Base-by-base conservation (phyloP, 2,797 vertebrate genomes). In the Pseudochirops corinnae region DNA sequence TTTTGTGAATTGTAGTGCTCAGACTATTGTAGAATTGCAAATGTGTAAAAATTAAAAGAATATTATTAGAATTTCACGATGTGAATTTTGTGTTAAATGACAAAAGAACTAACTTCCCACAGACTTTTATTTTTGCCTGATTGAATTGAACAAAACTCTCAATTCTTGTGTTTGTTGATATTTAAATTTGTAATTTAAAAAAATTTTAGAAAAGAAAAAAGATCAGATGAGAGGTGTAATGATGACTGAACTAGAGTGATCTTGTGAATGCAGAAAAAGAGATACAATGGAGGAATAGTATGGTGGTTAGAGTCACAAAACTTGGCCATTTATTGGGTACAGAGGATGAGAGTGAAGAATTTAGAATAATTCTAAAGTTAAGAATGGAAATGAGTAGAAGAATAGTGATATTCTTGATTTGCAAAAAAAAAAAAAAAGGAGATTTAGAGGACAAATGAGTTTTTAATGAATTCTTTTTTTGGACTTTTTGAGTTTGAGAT, bases 31-130 rank as follows among this genome's bases (percentile, higher is more conserved):
- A 11, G 53, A 55, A 55, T 96, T 92, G 56, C 92, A 55, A 95
- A 92, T 96, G 31, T 96, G 46, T 94, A 56, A 91, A 56, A 94
- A 95, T 93, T 94, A 93, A 67, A 97, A 58, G 33, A 93, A 93
- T 92, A 58, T 10, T 95, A 13, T 93, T 96, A 82, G 74, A 96
- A 56, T 56, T 95, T 93, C 92, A 53, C 90, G 92, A 96, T 94
- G 95, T 90, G 93, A 92, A 95, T 91, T 95, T 93, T 97, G 92
- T 91, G 87, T 95, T 90, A 90, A 93, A 60, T 96, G 93, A 26
- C 55, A 96, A 96, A 96, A 91, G 90, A 5, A 93, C 4, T 55
- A 58, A 91, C 18, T 92, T 94, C 53, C 11, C 93, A 0, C 91
- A 94, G 50, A 11, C 94, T 96, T 94, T 93, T 52, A 67, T 31